Conservation (phyloP, 92 coral and sea anemone species). For the Epizoanthus ramosus region DNA sequence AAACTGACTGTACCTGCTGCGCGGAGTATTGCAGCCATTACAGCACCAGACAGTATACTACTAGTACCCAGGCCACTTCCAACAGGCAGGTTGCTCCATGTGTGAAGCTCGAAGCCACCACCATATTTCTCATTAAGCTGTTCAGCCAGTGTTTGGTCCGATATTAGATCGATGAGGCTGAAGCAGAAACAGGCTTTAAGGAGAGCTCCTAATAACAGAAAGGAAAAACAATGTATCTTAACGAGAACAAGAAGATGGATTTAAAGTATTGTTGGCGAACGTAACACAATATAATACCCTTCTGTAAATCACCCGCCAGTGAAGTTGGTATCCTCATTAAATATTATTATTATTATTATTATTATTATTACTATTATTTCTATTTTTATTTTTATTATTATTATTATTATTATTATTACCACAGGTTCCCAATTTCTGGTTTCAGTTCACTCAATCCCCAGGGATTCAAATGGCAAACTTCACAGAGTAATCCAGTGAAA, state of each 20-base stretch:
- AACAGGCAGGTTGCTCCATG: slow-evolving; percentile 84
- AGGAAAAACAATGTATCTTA: background rate
- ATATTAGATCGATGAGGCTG: slow-evolving; percentile 69
- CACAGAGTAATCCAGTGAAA: too few species aligned
- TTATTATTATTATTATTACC: too few species aligned
- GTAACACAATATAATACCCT: too few species aligned
- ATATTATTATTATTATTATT: too few species aligned
- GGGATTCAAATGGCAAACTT: too few species aligned
- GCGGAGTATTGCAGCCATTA: slow-evolving; percentile 90
- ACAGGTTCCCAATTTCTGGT: too few species aligned
- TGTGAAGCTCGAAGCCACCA: slow-evolving; percentile 91
- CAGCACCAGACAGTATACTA: slow-evolving; percentile 91
- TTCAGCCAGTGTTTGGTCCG: slow-evolving; percentile 71
- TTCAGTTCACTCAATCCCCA: too few species aligned
- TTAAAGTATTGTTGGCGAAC: too few species aligned
- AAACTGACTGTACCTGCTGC: slow-evolving; percentile 57
- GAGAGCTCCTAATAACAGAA: slow-evolving; percentile 75
- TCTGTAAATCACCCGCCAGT: too few species aligned
- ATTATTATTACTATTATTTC: too few species aligned
- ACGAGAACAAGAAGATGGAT: background rate
- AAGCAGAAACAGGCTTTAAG: slow-evolving; percentile 91
- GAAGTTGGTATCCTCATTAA: too few species aligned
- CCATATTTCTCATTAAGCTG: slow-evolving; percentile 78
- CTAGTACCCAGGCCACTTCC: slow-evolving; percentile 99
- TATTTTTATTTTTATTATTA: too few species aligned